Evolutionary conservation across 2,888 invertebrate genomes (phyloP).

Genomic region (Drosophila neutralis): DNA sequence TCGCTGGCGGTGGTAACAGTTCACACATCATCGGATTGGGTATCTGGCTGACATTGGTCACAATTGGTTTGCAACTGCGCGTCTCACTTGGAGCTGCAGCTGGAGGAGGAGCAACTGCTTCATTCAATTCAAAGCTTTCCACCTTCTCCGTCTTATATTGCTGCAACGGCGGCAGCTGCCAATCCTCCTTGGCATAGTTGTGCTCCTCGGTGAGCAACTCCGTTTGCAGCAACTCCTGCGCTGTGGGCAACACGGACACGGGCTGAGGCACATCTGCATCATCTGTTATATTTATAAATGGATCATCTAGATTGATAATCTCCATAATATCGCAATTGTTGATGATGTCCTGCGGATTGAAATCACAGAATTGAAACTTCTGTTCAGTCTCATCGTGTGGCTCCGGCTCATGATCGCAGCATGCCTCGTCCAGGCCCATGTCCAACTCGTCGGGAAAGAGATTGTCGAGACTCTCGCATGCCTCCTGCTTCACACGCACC

Average conservation of each 20-base stretch:
- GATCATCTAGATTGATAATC: constrained; percentile 84
- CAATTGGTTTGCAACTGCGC: constrained; percentile 78
- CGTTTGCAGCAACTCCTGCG: constrained; percentile 74
- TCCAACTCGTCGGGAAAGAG: constrained; percentile 78
- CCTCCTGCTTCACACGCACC: constrained; percentile 84
- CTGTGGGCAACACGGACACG: constrained; percentile 32
- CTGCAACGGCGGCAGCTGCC: constrained; percentile 69
- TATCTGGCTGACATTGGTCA: constrained; percentile 81
- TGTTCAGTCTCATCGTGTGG: constrained; percentile 77
- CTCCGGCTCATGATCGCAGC: constrained; percentile 69
- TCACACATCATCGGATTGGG: constrained; percentile 65
- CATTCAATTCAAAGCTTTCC: constrained; percentile 52
- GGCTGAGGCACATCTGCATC: constrained; percentile 76
- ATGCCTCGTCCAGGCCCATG: constrained; percentile 68
- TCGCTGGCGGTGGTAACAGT: constrained; percentile 45
- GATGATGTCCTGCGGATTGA: constrained; percentile 83
- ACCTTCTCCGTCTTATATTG: constrained; percentile 82
- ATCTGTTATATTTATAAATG: constrained; percentile 83
- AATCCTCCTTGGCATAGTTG: constrained; percentile 83
- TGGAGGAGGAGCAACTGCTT: background rate
- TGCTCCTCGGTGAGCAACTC: constrained; percentile 82
- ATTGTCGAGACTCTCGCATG: constrained; percentile 81
- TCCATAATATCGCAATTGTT: constrained; percentile 85
- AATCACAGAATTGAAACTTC: constrained; percentile 82
- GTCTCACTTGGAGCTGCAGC: constrained; percentile 28